A percentile compares a stretch with the other conserved stretches of the same genome.
phyloP scores from a whole-genome alignment of 2,113 vertebrate genomes.

The Plotosus lineatus region DNA sequence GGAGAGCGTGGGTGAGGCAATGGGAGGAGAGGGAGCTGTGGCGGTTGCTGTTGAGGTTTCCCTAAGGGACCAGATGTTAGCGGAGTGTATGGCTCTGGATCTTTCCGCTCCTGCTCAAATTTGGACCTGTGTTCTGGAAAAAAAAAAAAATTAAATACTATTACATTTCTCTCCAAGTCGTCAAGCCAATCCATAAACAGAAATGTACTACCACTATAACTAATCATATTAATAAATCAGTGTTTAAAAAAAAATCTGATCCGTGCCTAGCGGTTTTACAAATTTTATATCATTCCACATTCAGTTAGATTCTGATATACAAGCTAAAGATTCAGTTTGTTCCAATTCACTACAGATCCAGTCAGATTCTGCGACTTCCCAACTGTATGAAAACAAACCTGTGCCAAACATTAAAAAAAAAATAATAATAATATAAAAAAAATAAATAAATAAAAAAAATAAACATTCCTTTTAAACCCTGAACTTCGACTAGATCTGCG shows the following conservation, averaged over 20 bases:
- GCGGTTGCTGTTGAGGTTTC: conserved; percentile 67
- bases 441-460: no score
- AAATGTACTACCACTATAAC: neutral
- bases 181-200: neutral
- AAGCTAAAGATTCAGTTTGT: no score
- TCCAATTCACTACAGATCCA: no score
- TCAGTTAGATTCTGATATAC: no score
- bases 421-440: no score
- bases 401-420: no score
- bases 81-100: conserved; percentile 81
- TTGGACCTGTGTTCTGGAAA: conserved; percentile 74
- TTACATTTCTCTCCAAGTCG: neutral
- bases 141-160: neutral
- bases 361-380: no score
- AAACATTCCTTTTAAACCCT: no score
- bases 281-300: neutral
- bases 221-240: neutral
- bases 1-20: conserved; percentile 75
- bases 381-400: no score
- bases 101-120: conserved; percentile 79
- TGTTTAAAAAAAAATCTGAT: neutral
- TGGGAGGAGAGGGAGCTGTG: conserved; percentile 61
- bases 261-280: neutral
- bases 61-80: conserved; percentile 63
- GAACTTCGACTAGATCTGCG: no score